Conservation (phyloP, 1,140 invertebrate genomes). For the Drosophila sulfurigaster region DNA sequence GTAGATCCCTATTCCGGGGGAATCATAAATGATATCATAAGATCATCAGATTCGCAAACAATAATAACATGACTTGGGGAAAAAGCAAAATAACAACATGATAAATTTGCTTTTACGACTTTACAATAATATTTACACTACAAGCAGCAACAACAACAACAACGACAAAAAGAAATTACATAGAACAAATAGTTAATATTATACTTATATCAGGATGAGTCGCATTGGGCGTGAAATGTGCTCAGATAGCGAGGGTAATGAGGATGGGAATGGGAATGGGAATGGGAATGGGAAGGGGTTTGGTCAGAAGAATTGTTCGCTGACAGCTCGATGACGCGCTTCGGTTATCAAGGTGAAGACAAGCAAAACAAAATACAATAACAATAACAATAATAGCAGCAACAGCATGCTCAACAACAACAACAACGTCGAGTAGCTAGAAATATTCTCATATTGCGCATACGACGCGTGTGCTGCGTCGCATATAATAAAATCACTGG, state of each 20-base stretch:
- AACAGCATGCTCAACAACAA: constrained; percentile 12
- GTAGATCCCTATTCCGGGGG: too few relatives aligned
- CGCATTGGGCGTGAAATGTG: background rate
- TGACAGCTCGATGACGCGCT: constrained; percentile 57
- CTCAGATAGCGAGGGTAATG: background rate
- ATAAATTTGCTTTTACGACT: constrained; percentile 18
- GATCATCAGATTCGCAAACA: background rate
- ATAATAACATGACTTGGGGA: background rate
- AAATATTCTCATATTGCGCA: constrained; percentile 62
- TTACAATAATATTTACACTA: constrained; percentile 61
- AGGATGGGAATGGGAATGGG: background rate
- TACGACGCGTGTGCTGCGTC: constrained; percentile 61
- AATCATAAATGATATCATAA: constrained; percentile 4
- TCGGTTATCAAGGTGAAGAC: constrained; percentile 65
- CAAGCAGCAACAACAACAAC: constrained; percentile 12
- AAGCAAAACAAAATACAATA: constrained; percentile 69
- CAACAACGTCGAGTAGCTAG: constrained; percentile 16
- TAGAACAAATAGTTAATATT: background rate
- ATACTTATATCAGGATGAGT: constrained; percentile 22
- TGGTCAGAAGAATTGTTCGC: constrained; percentile 5
- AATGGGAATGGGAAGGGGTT: background rate
- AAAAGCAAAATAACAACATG: constrained; percentile 30
- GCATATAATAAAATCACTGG: constrained; percentile 35
- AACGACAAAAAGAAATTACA: background rate
- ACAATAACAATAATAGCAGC: constrained; percentile 39